Evolutionary conservation across 2,797 vertebrate genomes (phyloP).

Genomic region (Monodelphis domestica): DNA sequence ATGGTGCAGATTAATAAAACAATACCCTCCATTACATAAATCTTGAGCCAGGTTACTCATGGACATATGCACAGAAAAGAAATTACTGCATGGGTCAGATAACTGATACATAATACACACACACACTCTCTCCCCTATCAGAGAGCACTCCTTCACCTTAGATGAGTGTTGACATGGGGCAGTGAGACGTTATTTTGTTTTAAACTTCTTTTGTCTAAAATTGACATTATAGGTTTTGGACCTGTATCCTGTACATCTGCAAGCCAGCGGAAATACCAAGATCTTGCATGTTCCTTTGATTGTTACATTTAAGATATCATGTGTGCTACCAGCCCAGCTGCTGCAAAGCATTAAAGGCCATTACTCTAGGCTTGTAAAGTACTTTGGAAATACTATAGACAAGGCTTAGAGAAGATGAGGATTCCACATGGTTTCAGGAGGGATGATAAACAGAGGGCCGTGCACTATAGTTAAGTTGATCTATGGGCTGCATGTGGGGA

Average conservation of each 20-base stretch:
- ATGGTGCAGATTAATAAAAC: constrained; percentile 85
- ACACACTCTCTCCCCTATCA: constrained; percentile 73
- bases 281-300: constrained; percentile 95
- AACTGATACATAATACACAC: constrained; percentile 82
- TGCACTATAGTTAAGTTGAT: constrained; percentile 93
- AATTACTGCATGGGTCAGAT: constrained; percentile 83
- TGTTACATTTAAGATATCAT: constrained; percentile 99
- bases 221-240: constrained; percentile 90
- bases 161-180: constrained; percentile 87
- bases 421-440: constrained; percentile 96
- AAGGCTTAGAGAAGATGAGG: constrained; percentile 94
- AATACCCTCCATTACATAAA: constrained; percentile 84
- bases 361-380: constrained; percentile 95
- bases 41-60: constrained; percentile 81
- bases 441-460: constrained; percentile 93
- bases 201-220: constrained; percentile 88
- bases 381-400: constrained; percentile 95
- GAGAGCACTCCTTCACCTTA: constrained; percentile 73
- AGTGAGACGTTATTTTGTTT: constrained; percentile 89
- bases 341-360: constrained; percentile 95
- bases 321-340: constrained; percentile 95
- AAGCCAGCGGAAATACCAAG: constrained; percentile 94
- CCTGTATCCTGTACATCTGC: constrained; percentile 91
- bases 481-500: constrained; percentile 93
- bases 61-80: constrained; percentile 78